Evolutionary conservation across 23 tunicate species (phyloP).

Genomic region (Diplosoma virens): DNA sequence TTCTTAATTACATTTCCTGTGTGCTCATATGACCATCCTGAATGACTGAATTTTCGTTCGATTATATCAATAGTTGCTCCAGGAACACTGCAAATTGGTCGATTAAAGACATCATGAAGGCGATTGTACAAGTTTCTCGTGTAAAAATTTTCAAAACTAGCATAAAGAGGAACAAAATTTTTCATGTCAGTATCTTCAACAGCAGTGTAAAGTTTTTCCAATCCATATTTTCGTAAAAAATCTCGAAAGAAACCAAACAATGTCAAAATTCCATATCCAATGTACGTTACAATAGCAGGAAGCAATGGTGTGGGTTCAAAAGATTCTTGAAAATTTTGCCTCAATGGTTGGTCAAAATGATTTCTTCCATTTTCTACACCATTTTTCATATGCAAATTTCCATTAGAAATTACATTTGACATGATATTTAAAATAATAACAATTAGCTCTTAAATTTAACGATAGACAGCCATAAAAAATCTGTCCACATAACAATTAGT

Average conservation of each 20-base stretch:
- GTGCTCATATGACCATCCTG: slow-evolving; percentile 66
- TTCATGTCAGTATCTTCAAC: slow-evolving; percentile 46
- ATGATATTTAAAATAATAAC: too few species aligned
- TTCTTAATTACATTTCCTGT: slow-evolving; percentile 60
- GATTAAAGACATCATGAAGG: slow-evolving; percentile 65
- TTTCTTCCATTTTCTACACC: too few species aligned
- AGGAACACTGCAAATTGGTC: slow-evolving; percentile 85
- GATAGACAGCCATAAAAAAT: too few species aligned
- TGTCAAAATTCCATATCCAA: slow-evolving; percentile 56
- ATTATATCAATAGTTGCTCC: slow-evolving; percentile 65
- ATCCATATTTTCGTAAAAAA: slow-evolving; percentile 33
- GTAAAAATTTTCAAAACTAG: slow-evolving; percentile 75
- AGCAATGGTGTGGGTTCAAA: slow-evolving; percentile 59
- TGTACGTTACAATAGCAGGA: slow-evolving; percentile 57
- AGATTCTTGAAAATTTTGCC: slow-evolving; percentile 53
- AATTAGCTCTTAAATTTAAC: too few species aligned
- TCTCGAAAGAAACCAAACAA: slow-evolving; percentile 63
- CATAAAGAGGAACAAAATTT: slow-evolving; percentile 76
- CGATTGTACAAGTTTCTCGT: slow-evolving; percentile 79
- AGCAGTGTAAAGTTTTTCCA: slow-evolving; percentile 49
- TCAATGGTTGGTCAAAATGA: too few species aligned
- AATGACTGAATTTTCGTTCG: slow-evolving; percentile 47
- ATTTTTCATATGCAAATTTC: too few species aligned
- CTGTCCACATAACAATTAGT: too few species aligned
- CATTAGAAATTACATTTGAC: too few species aligned